A percentile compares a stretch with the other conserved stretches of the same genome.
Conservation (phyloP, 2,113 vertebrate species). For the Azemiops feae region DNA sequence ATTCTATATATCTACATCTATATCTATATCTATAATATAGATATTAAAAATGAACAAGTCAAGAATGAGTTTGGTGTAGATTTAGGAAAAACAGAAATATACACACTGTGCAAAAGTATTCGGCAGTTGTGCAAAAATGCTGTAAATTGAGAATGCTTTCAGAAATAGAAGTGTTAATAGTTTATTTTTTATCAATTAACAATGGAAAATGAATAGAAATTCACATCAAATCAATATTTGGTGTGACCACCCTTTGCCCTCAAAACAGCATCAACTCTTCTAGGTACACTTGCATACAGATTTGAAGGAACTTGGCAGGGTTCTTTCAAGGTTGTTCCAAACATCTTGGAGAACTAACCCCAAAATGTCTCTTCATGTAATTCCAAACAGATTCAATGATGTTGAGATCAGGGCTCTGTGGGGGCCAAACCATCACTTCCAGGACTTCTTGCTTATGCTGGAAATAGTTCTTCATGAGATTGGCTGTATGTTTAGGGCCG, state of each 20-base stretch:
- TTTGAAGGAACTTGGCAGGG: not conserved
- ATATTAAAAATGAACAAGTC: not conserved
- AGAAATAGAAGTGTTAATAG: not conserved
- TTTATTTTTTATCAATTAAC: not conserved
- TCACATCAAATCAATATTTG: too few relatives aligned
- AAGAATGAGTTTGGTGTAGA: not conserved
- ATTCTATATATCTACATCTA: too few relatives aligned
- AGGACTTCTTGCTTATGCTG: not conserved
- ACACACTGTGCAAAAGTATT: not conserved
- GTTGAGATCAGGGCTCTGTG: not conserved
- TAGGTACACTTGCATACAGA: not conserved
- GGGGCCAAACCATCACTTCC: not conserved
- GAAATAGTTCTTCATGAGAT: not conserved
- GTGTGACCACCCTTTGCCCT: too few relatives aligned
- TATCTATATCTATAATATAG: not conserved
- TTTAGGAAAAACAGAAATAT: not conserved
- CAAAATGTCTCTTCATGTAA: not conserved
- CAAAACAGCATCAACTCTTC: too few relatives aligned
- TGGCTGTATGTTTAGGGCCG: not conserved
- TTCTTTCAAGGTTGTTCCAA: not conserved
- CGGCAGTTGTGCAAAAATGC: too few relatives aligned
- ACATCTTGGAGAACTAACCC: not conserved
- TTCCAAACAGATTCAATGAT: not conserved
- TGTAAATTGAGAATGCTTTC: too few relatives aligned
- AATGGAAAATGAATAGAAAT: not conserved